These are phyloP conservation scores for Salvelinus sp. DNA, from an alignment of 2,113 vertebrate species.

Conservation along the genomic window DNA sequence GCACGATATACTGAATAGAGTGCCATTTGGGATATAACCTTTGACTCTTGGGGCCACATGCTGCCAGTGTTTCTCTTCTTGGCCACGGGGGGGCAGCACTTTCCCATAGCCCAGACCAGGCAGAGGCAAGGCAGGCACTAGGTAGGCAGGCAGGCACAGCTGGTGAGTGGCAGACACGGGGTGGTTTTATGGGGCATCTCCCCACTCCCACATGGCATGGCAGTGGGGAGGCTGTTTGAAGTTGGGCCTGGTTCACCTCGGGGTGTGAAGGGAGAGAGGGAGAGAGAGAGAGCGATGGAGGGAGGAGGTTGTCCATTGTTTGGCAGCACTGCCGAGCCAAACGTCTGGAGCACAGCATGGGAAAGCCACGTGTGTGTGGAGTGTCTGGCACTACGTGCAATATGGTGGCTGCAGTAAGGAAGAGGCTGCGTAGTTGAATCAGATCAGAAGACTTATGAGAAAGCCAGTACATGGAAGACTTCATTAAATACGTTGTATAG, in stretches of 20 bases:
- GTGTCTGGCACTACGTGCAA: slow-evolving; percentile 51
- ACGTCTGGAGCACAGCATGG: slow-evolving; percentile 61
- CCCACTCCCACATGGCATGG: slow-evolving; percentile 58
- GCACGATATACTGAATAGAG: too few relatives aligned
- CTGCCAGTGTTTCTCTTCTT: neutral
- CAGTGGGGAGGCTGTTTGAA: slow-evolving; percentile 64
- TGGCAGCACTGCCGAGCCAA: slow-evolving; percentile 48
- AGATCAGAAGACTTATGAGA: too few relatives aligned
- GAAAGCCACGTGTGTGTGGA: slow-evolving; percentile 52
- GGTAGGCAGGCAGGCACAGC: slow-evolving; percentile 55
- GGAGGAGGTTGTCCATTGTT: slow-evolving; percentile 60
- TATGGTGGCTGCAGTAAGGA: slow-evolving; percentile 36
- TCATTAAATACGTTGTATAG: neutral
- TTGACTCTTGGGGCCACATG: too few relatives aligned
- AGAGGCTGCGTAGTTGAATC: too few relatives aligned
- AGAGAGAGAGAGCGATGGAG: neutral
- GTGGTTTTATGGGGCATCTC: slow-evolving; percentile 63
- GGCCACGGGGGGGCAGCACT: slow-evolving; percentile 66
- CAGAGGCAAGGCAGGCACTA: slow-evolving; percentile 9
- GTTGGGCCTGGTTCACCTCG: slow-evolving; percentile 62
- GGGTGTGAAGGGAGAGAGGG: slow-evolving; percentile 1
- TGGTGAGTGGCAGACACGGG: slow-evolving; percentile 45
- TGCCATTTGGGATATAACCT: too few relatives aligned
- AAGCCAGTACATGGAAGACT: neutral
- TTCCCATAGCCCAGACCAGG: slow-evolving; percentile 39